Evolutionary conservation across 1,140 invertebrate genomes (phyloP).

Genomic region (Drosophila grimshawi): DNA sequence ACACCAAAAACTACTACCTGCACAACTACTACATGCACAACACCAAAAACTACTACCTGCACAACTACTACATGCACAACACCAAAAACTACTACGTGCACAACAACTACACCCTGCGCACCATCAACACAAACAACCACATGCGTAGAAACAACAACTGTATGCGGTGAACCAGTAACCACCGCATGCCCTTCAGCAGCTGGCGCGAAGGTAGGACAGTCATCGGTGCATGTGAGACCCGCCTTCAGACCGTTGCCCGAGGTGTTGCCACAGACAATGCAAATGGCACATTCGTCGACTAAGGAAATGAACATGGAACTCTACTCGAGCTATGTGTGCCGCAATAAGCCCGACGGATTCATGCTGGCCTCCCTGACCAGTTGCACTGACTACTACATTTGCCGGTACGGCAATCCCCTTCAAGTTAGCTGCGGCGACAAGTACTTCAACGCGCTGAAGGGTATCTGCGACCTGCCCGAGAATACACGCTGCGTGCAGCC

Average conservation of each 20-base stretch:
- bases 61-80: too few species aligned
- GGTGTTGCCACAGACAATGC: background rate
- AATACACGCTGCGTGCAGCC: slow-evolving; percentile 75
- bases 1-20: slow-evolving; percentile 20
- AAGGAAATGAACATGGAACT: slow-evolving; percentile 49
- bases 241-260: slow-evolving; percentile 25
- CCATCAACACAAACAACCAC: slow-evolving; percentile 20
- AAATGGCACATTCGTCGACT: slow-evolving; percentile 7
- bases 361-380: slow-evolving; percentile 72
- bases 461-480: slow-evolving; percentile 75
- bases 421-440: slow-evolving; percentile 66
- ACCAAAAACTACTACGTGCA: background rate
- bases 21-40: slow-evolving; percentile 4
- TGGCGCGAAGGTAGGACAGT: background rate
- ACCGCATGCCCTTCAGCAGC: slow-evolving; percentile 8
- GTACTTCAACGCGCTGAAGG: slow-evolving; percentile 76
- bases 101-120: slow-evolving; percentile 10
- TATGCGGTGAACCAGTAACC: background rate
- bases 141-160: slow-evolving; percentile 9
- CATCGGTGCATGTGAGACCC: slow-evolving; percentile 12
- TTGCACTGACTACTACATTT: slow-evolving; percentile 78
- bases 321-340: slow-evolving; percentile 67
- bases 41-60: slow-evolving; percentile 28
- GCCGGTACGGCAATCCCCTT: slow-evolving; percentile 64
- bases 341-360: slow-evolving; percentile 72